These are phyloP conservation scores for Lophochroa leadbeateri DNA, from an alignment of 2,113 vertebrate genomes.

Conservation along the genomic window DNA sequence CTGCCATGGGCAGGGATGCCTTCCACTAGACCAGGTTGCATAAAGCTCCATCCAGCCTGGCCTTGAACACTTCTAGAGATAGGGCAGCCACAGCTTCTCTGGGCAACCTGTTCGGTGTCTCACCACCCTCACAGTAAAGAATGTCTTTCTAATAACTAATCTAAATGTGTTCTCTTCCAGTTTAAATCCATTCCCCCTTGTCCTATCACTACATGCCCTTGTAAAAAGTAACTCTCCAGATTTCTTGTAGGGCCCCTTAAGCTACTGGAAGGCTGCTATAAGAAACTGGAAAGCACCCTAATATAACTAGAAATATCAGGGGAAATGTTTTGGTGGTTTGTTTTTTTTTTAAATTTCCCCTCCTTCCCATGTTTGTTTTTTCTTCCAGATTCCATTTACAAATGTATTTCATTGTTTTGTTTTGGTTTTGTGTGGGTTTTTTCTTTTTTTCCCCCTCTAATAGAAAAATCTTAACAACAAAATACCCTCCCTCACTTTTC, in stretches of 20 bases:
- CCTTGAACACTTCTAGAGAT: background rate
- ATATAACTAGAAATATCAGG: background rate
- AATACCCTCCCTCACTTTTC: background rate
- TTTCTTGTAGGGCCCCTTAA: background rate
- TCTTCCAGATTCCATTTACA: background rate
- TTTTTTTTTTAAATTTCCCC: accelerated
- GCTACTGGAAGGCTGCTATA: background rate
- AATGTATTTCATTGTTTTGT: background rate
- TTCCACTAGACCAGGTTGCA: background rate
- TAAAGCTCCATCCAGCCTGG: background rate
- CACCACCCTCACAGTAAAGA: background rate
- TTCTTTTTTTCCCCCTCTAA: background rate
- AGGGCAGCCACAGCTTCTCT: background rate
- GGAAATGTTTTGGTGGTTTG: background rate
- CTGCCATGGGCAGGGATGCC: background rate
- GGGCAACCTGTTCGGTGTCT: background rate
- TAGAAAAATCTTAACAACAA: background rate
- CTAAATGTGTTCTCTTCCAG: background rate
- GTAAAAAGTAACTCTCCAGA: background rate
- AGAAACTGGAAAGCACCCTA: background rate
- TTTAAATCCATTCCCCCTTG: background rate
- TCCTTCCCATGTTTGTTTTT: background rate
- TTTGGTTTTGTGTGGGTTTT: background rate
- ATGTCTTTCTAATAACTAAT: background rate
- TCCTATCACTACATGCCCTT: background rate